Percentiles rank a stretch among this genome's conserved stretches.
phyloP scores from a whole-genome alignment of 2,888 invertebrate species.

The Amorpha juglandis region DNA sequence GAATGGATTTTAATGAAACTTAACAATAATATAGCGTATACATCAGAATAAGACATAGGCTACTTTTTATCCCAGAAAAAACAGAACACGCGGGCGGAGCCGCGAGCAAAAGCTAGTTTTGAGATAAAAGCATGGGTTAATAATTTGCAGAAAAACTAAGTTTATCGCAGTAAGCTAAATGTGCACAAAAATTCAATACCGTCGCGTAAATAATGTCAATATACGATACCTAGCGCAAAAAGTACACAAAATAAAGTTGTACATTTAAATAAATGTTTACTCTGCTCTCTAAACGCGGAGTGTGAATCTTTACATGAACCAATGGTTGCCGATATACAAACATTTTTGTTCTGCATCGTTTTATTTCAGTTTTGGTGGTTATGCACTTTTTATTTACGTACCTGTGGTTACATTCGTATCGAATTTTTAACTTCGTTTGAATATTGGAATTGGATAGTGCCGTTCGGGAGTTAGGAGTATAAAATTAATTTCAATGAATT shows the following conservation, averaged over 20 bases:
- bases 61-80: too few relatives aligned
- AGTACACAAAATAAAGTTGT: not conserved
- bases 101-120: too few relatives aligned
- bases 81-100: too few relatives aligned
- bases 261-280: not conserved
- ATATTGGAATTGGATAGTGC: not conserved
- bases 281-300: not conserved
- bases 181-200: not conserved
- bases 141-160: too few relatives aligned
- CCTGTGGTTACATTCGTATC: not conserved
- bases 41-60: too few relatives aligned
- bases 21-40: too few relatives aligned
- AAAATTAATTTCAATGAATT: not conserved
- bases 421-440: not conserved
- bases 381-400: not conserved
- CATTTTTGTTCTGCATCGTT: not conserved
- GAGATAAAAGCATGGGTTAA: too few relatives aligned
- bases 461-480: not conserved
- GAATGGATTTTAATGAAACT: too few relatives aligned
- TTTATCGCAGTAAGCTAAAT: too few relatives aligned
- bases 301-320: not conserved
- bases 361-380: not conserved
- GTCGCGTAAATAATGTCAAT: not conserved
- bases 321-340: not conserved
- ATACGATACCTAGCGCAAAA: not conserved